A percentile compares a stretch with the other conserved stretches of the same genome.
Conservation (phyloP, 1,140 invertebrate genomes). For the Bombus superbus region DNA sequence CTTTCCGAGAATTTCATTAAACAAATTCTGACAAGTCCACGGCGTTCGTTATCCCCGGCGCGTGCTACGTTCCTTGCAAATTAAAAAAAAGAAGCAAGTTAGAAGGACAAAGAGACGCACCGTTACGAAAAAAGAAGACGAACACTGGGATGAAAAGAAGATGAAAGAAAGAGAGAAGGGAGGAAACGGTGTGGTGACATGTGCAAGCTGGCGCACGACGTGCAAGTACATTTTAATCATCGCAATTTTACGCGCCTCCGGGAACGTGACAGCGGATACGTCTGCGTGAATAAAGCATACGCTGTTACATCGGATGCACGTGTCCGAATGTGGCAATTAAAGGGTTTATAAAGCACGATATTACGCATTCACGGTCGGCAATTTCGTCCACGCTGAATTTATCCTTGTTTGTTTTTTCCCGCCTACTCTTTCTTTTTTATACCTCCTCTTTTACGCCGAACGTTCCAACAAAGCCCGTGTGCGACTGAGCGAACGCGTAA, state of each 20-base stretch:
- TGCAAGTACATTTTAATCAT: conserved; percentile 47
- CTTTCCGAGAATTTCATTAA: conserved; percentile 31
- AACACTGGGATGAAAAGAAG: too few species aligned
- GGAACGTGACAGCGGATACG: conserved; percentile 36
- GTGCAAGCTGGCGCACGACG: neutral
- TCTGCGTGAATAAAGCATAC: conserved; percentile 40
- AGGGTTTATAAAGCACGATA: conserved; percentile 48
- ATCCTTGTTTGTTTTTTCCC: neutral
- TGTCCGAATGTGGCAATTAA: conserved; percentile 49
- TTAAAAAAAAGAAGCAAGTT: neutral
- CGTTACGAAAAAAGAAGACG: neutral
- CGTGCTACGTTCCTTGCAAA: neutral
- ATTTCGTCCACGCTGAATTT: conserved; percentile 16
- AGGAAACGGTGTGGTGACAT: neutral
- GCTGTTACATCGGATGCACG: neutral
- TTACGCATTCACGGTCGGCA: conserved; percentile 28
- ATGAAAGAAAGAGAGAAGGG: neutral
- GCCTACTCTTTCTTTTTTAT: neutral
- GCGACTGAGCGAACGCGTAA: neutral
- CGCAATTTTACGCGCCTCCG: conserved; percentile 34
- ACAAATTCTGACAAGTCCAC: conserved; percentile 15
- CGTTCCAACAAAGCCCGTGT: neutral
- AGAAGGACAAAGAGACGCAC: neutral
- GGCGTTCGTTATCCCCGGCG: conserved; percentile 19
- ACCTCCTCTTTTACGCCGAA: neutral